These are phyloP conservation scores for Drosophila burlai DNA, from an alignment of 1,140 invertebrate genomes.

Conservation along the genomic window DNA sequence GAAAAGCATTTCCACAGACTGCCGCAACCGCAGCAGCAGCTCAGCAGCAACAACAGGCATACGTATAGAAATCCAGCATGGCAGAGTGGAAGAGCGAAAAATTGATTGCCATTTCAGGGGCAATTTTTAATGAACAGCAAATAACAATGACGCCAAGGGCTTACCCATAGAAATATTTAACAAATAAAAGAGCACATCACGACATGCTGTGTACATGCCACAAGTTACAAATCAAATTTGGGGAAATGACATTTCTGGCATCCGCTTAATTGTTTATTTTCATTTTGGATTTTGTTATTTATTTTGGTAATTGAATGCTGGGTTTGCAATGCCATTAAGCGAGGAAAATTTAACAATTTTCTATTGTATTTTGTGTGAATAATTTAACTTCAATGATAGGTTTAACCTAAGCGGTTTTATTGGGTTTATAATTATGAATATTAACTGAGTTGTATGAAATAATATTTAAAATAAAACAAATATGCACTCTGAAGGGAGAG, in stretches of 20 bases:
- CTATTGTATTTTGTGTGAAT: neutral
- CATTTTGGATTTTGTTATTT: slow-evolving; percentile 4
- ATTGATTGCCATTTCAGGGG: slow-evolving; percentile 78
- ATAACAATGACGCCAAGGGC: slow-evolving; percentile 54
- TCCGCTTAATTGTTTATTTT: slow-evolving; percentile 55
- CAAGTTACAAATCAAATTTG: slow-evolving; percentile 32
- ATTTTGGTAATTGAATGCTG: slow-evolving; percentile 8
- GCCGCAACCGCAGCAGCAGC: slow-evolving; percentile 16
- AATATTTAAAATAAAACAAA: too few relatives aligned
- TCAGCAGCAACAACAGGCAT: slow-evolving; percentile 18
- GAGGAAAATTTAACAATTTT: neutral
- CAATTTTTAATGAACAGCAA: slow-evolving; percentile 80
- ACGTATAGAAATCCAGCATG: slow-evolving; percentile 16
- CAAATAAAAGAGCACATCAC: slow-evolving; percentile 25
- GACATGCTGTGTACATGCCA: slow-evolving; percentile 11
- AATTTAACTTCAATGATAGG: neutral
- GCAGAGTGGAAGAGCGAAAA: slow-evolving; percentile 17
- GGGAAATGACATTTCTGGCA: slow-evolving; percentile 23
- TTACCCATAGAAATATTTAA: slow-evolving; percentile 37
- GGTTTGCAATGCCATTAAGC: neutral
- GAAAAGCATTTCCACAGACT: slow-evolving; percentile 73
- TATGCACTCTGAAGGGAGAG: too few relatives aligned
- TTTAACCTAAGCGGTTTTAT: neutral
- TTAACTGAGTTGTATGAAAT: too few relatives aligned
- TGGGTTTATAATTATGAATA: neutral